Evolutionary conservation across 2,113 vertebrate species (phyloP).

Genomic region (Noturus placidus): DNA sequence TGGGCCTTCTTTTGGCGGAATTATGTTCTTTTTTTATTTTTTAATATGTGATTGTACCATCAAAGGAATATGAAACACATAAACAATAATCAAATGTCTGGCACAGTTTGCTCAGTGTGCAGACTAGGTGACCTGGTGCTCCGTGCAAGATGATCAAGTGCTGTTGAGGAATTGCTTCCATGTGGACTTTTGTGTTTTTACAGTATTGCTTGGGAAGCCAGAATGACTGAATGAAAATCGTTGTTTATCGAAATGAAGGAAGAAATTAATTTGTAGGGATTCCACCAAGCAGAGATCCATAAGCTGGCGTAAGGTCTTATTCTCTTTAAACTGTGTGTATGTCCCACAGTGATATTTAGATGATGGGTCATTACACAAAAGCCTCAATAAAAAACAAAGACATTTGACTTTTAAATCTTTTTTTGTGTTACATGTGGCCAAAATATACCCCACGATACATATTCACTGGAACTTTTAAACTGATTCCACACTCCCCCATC

Average conservation of each 20-base stretch:
- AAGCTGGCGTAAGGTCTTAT: constrained; percentile 64
- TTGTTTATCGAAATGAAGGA: constrained; percentile 51
- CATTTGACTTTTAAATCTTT: constrained; percentile 43
- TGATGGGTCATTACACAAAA: constrained; percentile 59
- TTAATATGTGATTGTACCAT: constrained; percentile 48
- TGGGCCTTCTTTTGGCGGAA: constrained; percentile 51
- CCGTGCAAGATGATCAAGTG: constrained; percentile 58
- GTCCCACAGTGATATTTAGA: constrained; percentile 56
- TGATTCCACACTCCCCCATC: no score
- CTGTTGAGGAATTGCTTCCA: constrained; percentile 58
- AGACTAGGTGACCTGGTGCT: constrained; percentile 58
- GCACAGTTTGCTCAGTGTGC: constrained; percentile 47
- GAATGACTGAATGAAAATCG: constrained; percentile 57
- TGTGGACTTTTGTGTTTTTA: constrained; percentile 55
- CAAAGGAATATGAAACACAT: constrained; percentile 51
- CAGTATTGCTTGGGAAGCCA: constrained; percentile 50
- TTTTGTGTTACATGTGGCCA: constrained; percentile 11
- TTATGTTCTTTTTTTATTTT: constrained; percentile 37
- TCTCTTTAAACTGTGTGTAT: constrained; percentile 57
- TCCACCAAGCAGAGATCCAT: constrained; percentile 45
- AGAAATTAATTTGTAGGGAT: constrained; percentile 45
- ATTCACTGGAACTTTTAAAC: not conserved
- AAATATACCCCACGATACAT: not conserved
- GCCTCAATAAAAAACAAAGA: constrained; percentile 59
- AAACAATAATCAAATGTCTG: constrained; percentile 43